Evolutionary conservation across 2,888 invertebrate genomes (phyloP).

Genomic region (Thera britannica): DNA sequence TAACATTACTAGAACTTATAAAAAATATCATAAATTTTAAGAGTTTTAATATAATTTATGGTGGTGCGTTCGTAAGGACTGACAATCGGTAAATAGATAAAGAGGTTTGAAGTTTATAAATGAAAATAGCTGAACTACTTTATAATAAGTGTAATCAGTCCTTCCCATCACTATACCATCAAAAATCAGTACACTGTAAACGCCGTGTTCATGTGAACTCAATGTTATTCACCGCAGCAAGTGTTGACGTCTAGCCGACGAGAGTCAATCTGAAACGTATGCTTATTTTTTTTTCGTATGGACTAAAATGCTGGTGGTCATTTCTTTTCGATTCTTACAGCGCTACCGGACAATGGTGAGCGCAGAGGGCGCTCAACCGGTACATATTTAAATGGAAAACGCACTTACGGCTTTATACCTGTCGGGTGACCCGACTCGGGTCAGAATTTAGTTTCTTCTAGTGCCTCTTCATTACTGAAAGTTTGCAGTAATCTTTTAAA

Average conservation of each 20-base stretch:
- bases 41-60: too few relatives aligned
- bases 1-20: too few relatives aligned
- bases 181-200: conserved; percentile 67
- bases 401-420: conserved; percentile 24
- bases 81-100: too few relatives aligned
- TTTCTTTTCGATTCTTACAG: too few relatives aligned
- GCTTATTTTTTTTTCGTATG: conserved; percentile 16
- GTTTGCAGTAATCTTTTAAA: background rate
- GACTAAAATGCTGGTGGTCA: too few relatives aligned
- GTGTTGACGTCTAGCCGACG: conserved; percentile 59
- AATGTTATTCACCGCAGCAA: conserved; percentile 62
- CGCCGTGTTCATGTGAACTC: conserved; percentile 57
- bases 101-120: too few relatives aligned
- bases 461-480: background rate
- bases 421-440: too few relatives aligned
- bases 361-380: too few relatives aligned
- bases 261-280: conserved; percentile 63
- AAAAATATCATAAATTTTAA: too few relatives aligned
- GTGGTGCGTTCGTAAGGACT: too few relatives aligned
- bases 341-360: too few relatives aligned
- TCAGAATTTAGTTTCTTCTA: conserved; percentile 7
- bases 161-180: conserved; percentile 46
- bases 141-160: conserved; percentile 23
- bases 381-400: conserved; percentile 44
- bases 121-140: too few relatives aligned